These are phyloP conservation scores for Litocranius walleri DNA, from an alignment of 2,113 vertebrate genomes.

Conservation along the genomic window DNA sequence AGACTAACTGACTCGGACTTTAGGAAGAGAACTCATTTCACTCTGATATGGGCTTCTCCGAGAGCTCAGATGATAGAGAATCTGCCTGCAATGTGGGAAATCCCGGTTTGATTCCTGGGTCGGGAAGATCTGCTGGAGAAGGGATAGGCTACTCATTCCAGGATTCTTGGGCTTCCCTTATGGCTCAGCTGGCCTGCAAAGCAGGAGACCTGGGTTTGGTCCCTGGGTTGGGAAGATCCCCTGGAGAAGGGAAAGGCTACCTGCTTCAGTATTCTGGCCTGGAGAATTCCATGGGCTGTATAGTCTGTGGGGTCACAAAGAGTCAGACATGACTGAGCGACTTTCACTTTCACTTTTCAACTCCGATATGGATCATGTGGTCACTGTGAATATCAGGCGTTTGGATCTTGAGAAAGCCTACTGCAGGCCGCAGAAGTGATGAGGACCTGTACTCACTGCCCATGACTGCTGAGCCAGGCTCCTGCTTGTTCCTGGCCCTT, in stretches of 20 bases:
- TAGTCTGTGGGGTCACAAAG: not conserved
- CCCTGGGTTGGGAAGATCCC: not conserved
- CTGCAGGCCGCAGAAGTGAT: accelerated
- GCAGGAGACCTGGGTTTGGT: not conserved
- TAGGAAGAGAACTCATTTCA: not conserved
- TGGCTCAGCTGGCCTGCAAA: not conserved
- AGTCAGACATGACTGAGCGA: not conserved
- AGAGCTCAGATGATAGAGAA: not conserved
- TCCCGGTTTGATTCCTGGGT: accelerated
- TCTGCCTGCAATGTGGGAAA: not conserved
- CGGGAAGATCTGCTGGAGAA: not conserved
- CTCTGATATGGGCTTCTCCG: not conserved
- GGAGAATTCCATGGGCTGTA: not conserved
- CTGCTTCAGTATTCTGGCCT: not conserved
- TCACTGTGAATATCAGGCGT: accelerated
- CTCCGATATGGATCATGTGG: not conserved
- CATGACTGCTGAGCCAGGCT: accelerated
- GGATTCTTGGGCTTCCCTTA: not conserved
- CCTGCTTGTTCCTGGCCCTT: not conserved
- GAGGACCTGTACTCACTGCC: accelerated
- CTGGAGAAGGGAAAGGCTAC: not conserved
- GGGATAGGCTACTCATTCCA: not conserved
- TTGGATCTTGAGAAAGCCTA: not conserved
- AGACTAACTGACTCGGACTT: not conserved
- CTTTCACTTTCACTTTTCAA: not conserved